Percentiles rank a stretch among this genome's conserved stretches.
These are phyloP conservation scores for Agrotis exclamationis DNA, from an alignment of 2,888 invertebrate species.

Conservation along the genomic window DNA sequence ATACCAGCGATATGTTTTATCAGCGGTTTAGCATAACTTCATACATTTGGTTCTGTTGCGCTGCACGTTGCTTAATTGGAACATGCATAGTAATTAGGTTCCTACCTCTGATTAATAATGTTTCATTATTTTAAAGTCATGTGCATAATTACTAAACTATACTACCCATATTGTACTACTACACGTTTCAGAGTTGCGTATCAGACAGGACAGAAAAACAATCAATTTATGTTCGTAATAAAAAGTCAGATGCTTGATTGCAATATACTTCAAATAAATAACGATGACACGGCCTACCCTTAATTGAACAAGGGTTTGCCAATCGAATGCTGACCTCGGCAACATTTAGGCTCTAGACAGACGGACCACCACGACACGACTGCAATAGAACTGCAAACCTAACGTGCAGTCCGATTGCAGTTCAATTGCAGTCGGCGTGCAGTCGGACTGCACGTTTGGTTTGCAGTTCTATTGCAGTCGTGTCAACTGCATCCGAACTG, in stretches of 20 bases:
- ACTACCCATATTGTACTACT: not conserved
- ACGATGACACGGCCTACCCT: not conserved
- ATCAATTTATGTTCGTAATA: not conserved
- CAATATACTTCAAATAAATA: not conserved
- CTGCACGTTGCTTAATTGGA: slow-evolving; percentile 11
- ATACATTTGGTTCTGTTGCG: slow-evolving; percentile 13
- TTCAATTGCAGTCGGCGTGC: too few species aligned
- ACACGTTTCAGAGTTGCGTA: slow-evolving; percentile 18
- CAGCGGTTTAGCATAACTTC: slow-evolving; percentile 10
- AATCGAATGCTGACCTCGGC: slow-evolving; percentile 16
- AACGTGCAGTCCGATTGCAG: too few species aligned
- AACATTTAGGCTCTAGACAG: not conserved
- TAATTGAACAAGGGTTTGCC: slow-evolving; percentile 18
- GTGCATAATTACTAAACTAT: not conserved
- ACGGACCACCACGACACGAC: too few species aligned
- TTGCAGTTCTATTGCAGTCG: too few species aligned
- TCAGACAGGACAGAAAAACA: slow-evolving; percentile 3
- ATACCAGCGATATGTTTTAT: slow-evolving; percentile 32
- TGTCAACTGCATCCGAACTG: too few species aligned
- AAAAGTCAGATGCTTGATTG: not conserved
- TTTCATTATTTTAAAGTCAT: slow-evolving; percentile 17
- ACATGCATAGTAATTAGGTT: slow-evolving; percentile 9
- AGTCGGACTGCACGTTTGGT: too few species aligned
- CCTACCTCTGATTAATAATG: slow-evolving; percentile 16
- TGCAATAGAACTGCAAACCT: too few species aligned